phyloP scores from a whole-genome alignment of 2,797 vertebrate genomes.

The Liasis olivaceus region DNA sequence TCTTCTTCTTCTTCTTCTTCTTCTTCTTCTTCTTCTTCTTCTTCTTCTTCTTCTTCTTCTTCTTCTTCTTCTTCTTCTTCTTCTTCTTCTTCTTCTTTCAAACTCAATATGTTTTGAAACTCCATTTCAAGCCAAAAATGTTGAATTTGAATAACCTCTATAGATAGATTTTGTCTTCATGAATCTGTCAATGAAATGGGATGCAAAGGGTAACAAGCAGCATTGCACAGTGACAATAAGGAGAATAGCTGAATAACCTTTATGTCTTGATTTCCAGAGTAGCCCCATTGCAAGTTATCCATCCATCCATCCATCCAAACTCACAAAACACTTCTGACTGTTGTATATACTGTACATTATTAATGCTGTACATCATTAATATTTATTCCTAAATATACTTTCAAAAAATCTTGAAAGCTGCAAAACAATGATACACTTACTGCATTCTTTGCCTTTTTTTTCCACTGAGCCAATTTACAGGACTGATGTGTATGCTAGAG shows the following conservation, averaged over 20 bases:
- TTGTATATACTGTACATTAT: neutral
- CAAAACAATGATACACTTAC: neutral
- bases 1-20: too few relatives aligned
- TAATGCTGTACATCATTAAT: neutral
- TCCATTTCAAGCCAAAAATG: neutral
- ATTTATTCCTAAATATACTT: neutral
- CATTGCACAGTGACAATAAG: neutral
- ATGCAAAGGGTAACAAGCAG: neutral
- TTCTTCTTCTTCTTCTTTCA: neutral
- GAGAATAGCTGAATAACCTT: neutral
- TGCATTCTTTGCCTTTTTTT: neutral
- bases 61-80: too few relatives aligned
- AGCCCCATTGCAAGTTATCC: neutral
- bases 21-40: too few relatives aligned
- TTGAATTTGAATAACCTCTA: neutral
- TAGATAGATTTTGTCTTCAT: neutral
- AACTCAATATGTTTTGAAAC: neutral
- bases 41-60: too few relatives aligned
- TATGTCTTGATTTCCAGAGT: neutral
- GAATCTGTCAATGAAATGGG: neutral
- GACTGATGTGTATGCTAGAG: neutral
- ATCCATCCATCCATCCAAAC: neutral
- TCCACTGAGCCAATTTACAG: slow-evolving; percentile 3
- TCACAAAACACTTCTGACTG: neutral
- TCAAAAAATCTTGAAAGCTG: neutral